phyloP scores from a whole-genome alignment of 2,888 invertebrate genomes.

The Tiphia femorata region DNA sequence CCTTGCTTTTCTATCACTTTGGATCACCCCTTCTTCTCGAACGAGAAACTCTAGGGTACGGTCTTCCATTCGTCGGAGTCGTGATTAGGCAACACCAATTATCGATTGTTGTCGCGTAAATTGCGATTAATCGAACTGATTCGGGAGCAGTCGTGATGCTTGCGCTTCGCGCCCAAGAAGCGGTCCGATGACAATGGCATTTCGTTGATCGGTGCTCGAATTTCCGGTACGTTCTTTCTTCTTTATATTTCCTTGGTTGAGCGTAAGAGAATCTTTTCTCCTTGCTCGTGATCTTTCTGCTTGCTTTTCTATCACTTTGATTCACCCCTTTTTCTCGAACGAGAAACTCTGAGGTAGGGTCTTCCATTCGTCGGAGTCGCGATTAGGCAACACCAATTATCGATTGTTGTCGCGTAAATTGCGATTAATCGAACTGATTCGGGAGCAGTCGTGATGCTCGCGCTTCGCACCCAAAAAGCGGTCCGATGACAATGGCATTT shows the following conservation, averaged over 20 bases:
- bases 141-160: slow-evolving; percentile 48
- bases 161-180: slow-evolving; percentile 5
- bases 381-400: slow-evolving; percentile 57
- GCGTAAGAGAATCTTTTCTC: too few species aligned
- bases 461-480: slow-evolving; percentile 4
- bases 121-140: slow-evolving; percentile 56
- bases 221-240: too few species aligned
- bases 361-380: too few species aligned
- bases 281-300: too few species aligned
- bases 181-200: slow-evolving; percentile 20
- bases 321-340: too few species aligned
- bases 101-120: slow-evolving; percentile 56
- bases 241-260: too few species aligned
- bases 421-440: slow-evolving; percentile 57
- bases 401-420: slow-evolving; percentile 53
- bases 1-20: too few species aligned
- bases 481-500: slow-evolving; percentile 22
- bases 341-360: too few species aligned
- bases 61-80: too few species aligned
- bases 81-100: slow-evolving; percentile 55
- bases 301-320: too few species aligned
- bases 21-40: too few species aligned
- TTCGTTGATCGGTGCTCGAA: slow-evolving; percentile 12
- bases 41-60: too few species aligned
- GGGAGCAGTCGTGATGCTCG: slow-evolving; percentile 46